Evolutionary conservation across 2,797 vertebrate genomes (phyloP), one percentile per base, ranked within the genome.

Genomic region (Epinephelus awoara): DNA sequence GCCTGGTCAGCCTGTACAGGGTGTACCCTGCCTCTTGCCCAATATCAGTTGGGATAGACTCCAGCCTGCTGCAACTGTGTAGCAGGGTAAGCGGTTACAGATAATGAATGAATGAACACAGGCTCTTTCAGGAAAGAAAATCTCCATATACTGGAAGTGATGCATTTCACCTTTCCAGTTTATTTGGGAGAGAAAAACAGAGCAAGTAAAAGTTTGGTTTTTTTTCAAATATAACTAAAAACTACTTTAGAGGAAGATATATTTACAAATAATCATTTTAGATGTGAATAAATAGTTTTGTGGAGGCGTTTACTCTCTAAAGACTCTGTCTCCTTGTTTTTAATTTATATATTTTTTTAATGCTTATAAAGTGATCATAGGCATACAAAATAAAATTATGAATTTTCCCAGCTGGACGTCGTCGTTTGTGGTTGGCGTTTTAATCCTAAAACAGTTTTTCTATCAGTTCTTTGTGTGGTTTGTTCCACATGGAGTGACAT

Each of bases 401-500:
- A 27, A 27, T 27, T 12, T 21, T 51, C 1, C 19, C 19, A 54
- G n/a, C 7, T 0, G 0, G 13, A 19, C 0, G 0, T 54, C 0
- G 3, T 25, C 7, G 19, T 27, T 63, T 5, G 56, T 7, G n/a
- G 23, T 54, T 7, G 0, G 21, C 2, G 2, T 65, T 14, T 71
- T 19, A 63, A 19, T 50, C 38, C 6, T 19, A 21, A 62, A 50
- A 13, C 9, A 12, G 0, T 25, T n/a, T 23, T 50, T 44, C 34
- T 25, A 0, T 19, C 21, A 46, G 51, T 57, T 52, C 15, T 77
- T 52, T 29, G 19, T 25, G 62, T 14, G 21, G 40, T 49, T 47
- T 76, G 51, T 67, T 67, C 25, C 57, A 51, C 80, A 77, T 79
- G 51, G n/a, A 63, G 69, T 56, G 79, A 58, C 79, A 66, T 77